Base-by-base conservation (phyloP, 2,113 vertebrate genomes). In the Ornithorhynchus anatinus region DNA sequence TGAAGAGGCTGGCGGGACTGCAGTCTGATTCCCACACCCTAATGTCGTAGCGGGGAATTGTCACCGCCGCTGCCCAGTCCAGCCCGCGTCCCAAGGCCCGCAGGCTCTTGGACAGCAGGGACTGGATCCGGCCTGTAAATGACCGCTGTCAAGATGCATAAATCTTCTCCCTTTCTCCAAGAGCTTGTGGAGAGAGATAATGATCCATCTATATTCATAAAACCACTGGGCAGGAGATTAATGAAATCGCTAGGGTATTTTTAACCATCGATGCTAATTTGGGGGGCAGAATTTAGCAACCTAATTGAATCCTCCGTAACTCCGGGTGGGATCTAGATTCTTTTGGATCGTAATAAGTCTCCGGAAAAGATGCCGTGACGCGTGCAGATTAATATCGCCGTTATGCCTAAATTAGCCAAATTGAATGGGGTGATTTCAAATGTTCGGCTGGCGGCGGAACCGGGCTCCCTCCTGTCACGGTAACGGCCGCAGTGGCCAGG, bases 261-360 rank as follows among this genome's bases (percentile, higher is more conserved):
- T 80, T 79, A 82, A 35, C 68, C 68, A 69, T 79, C 82, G 73
- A 68, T 70, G 58, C 72, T 79, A 56, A 76, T 69, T 65, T 57
- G 25, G 68, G 43, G 29, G 50, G 59, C n/a, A 43, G 54, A 69
- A 70, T 56, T 60, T 71, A 54, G 68, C 59, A 71, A 80, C 45
- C 45, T 43, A 76, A 65, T 56, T 45, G 60, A 54, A 17, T 84
- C 61, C 69, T 75, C 67, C 70, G 52, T 78, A 58, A 50, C 50
- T n/a, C 67, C 64, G 37, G 54, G 57, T 40, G 54, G 45, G 36
- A 27, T 29, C 20, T 50, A 19, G 29, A 53, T 33, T 67, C 73
- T 45, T 65, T 72, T 54, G 57, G 70, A 54, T 68, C 57, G 63
- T 67, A 80, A 71, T 33, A n/a, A 4, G 10, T 71, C 58, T 71